Conservation (phyloP, 2,888 invertebrate species). For the Bellardia pandia region DNA sequence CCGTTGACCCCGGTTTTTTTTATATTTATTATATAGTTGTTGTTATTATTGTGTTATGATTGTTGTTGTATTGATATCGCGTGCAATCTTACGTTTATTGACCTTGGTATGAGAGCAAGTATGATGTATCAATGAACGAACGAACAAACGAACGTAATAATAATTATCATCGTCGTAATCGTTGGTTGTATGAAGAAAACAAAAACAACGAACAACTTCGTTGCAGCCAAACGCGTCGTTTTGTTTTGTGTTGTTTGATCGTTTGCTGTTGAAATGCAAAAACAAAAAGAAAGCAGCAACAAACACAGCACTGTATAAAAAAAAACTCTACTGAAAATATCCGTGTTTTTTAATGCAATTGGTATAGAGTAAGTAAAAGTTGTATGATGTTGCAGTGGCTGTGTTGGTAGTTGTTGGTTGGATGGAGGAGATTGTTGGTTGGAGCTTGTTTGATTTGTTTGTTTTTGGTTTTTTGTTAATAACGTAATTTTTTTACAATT, state of each 20-base stretch:
- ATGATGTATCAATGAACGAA: slow-evolving; percentile 72
- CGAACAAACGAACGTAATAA: slow-evolving; percentile 57
- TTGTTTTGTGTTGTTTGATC: slow-evolving; percentile 41
- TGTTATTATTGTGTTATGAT: slow-evolving; percentile 67
- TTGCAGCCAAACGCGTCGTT: slow-evolving; percentile 19
- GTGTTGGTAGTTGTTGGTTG: slow-evolving; percentile 45
- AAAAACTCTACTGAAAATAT: slow-evolving; percentile 44
- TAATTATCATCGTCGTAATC: slow-evolving; percentile 43
- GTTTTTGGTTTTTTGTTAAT: slow-evolving; percentile 31
- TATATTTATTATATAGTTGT: slow-evolving; percentile 62
- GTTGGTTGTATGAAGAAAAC: slow-evolving; percentile 33
- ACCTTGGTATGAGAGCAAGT: slow-evolving; percentile 74
- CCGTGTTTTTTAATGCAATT: slow-evolving; percentile 58
- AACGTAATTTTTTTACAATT: slow-evolving; percentile 53
- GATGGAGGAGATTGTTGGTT: slow-evolving; percentile 19
- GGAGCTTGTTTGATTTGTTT: slow-evolving; percentile 24
- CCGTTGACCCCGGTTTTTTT: slow-evolving; percentile 73
- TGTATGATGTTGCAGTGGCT: slow-evolving; percentile 34
- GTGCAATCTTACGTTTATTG: slow-evolving; percentile 75
- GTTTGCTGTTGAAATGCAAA: slow-evolving; percentile 51
- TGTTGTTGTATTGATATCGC: slow-evolving; percentile 73
- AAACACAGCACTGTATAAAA: background rate
- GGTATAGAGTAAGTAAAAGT: slow-evolving; percentile 52
- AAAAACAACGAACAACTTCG: slow-evolving; percentile 23
- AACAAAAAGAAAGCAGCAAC: slow-evolving; percentile 19